Evolutionary conservation across 2,888 invertebrate genomes (phyloP).

Genomic region (Heliconius charithonia): DNA sequence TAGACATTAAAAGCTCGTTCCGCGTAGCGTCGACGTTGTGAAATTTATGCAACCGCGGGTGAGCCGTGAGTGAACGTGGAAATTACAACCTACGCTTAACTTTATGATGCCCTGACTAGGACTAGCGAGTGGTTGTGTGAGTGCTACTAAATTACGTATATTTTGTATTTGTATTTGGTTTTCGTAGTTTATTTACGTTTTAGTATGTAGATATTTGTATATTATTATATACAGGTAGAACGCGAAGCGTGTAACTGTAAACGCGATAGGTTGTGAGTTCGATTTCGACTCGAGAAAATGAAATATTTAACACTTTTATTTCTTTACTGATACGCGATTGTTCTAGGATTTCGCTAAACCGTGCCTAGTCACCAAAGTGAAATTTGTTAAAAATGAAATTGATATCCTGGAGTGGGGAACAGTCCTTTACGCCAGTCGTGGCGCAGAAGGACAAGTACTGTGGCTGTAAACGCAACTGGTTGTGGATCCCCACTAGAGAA

Average conservation of each 20-base stretch:
- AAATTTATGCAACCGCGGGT: conserved; percentile 28
- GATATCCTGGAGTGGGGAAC: too few species aligned
- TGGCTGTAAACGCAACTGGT: too few species aligned
- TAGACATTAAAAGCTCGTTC: conserved; percentile 48
- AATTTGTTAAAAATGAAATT: too few species aligned
- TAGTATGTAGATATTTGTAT: background rate
- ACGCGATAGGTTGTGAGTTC: background rate
- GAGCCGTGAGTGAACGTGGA: conserved; percentile 19
- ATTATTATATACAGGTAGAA: background rate
- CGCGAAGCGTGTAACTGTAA: background rate
- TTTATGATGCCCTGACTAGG: conserved; percentile 10
- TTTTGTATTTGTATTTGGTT: conserved; percentile 13
- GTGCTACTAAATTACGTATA: background rate
- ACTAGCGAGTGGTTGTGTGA: background rate
- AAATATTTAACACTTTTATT: background rate
- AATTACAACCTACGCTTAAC: conserved; percentile 20
- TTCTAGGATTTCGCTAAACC: background rate
- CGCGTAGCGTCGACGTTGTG: conserved; percentile 13
- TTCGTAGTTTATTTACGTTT: background rate
- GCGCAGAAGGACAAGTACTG: too few species aligned
- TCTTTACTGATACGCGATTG: background rate
- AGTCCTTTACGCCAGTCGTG: too few species aligned
- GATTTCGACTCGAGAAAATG: background rate
- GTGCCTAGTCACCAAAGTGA: too few species aligned
- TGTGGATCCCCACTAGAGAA: too few species aligned